Percentiles rank a stretch among this genome's conserved stretches.
Evolutionary conservation across 2,797 vertebrate genomes (phyloP).

Genomic region (Lophius americanus): DNA sequence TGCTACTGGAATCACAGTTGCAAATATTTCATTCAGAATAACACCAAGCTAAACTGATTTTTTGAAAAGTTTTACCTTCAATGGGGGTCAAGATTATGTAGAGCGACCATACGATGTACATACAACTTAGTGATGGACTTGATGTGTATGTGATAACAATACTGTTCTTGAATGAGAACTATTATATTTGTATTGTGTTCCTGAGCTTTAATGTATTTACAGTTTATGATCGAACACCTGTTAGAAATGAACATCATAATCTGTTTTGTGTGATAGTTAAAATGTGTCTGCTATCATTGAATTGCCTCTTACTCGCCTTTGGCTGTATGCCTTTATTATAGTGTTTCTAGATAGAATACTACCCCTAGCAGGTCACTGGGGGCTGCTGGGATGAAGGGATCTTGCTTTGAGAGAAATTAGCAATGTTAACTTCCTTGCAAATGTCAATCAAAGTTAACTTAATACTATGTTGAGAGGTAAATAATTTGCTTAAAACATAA

Average conservation of each 20-base stretch:
- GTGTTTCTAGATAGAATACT: too few species aligned
- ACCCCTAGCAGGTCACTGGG: too few species aligned
- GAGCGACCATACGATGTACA: conserved; percentile 18
- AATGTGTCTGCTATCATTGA: neutral
- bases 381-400: too few species aligned
- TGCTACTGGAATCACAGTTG: neutral
- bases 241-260: too few species aligned
- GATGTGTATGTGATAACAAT: neutral
- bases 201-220: neutral
- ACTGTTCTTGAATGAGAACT: conserved; percentile 9
- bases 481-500: too few species aligned
- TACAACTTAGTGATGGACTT: neutral
- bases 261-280: conserved; percentile 4
- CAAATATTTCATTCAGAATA: neutral
- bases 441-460: too few species aligned
- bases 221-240: neutral
- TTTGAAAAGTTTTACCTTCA: conserved; percentile 19
- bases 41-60: neutral
- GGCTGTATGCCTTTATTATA: too few species aligned
- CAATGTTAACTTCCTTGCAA: too few species aligned
- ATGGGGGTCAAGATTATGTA: conserved; percentile 65
- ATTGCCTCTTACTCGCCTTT: too few species aligned
- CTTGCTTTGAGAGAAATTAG: too few species aligned
- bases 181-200: conserved; percentile 1
- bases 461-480: too few species aligned